Conservation (phyloP, 2,797 vertebrate species). For the Sebastes trivittatus region DNA sequence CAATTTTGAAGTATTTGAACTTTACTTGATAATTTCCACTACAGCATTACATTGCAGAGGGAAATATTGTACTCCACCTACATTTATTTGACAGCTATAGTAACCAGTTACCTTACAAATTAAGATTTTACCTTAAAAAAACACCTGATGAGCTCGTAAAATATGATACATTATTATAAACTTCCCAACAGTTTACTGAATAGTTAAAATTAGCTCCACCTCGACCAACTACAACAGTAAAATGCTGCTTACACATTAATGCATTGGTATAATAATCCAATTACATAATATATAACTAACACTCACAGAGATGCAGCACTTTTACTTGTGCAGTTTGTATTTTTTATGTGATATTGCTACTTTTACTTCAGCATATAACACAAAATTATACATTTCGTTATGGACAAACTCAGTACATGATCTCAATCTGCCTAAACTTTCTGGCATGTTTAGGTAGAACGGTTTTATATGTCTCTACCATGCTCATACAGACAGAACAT, state of each 20-base stretch:
- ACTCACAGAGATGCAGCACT: background rate
- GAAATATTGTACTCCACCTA: background rate
- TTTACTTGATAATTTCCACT: background rate
- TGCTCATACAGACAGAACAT: constrained; percentile 9
- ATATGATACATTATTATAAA: background rate
- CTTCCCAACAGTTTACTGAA: background rate
- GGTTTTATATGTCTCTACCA: background rate
- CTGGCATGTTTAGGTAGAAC: background rate
- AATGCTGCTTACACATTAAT: background rate
- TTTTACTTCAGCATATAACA: background rate
- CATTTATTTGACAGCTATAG: background rate
- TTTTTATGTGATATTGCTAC: background rate
- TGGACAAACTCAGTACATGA: background rate
- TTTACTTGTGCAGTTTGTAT: background rate
- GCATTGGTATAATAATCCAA: background rate
- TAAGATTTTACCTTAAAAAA: background rate
- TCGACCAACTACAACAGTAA: background rate
- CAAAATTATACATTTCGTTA: background rate
- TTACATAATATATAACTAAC: background rate
- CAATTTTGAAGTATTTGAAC: background rate
- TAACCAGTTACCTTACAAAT: background rate
- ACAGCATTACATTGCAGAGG: background rate
- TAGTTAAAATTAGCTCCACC: background rate
- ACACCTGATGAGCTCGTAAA: background rate
- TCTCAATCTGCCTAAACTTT: background rate